Evolutionary conservation across 2,888 invertebrate species (phyloP).

Genomic region (Dryocosmus kuriphilus): DNA sequence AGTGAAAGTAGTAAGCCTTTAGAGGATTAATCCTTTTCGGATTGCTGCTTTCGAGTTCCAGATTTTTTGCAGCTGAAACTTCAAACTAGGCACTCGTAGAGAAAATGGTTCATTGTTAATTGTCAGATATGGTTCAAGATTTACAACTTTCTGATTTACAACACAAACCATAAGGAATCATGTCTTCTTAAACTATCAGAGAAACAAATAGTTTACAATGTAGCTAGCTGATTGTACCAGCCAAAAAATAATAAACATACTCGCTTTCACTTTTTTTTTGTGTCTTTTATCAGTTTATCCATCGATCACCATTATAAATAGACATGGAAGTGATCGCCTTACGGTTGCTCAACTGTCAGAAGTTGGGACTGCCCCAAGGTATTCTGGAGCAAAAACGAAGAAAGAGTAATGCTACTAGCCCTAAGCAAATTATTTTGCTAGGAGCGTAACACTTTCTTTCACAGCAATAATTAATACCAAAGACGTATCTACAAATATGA

Average conservation of each 20-base stretch:
- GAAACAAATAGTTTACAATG: neutral
- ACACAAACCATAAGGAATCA: neutral
- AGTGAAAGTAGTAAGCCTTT: conserved; percentile 6
- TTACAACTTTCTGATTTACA: conserved; percentile 3
- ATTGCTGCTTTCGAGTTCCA: neutral
- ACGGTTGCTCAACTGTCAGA: conserved; percentile 14
- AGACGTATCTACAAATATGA: neutral
- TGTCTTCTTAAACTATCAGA: neutral
- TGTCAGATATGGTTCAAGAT: neutral
- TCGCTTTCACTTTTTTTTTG: conserved; percentile 27
- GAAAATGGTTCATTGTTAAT: conserved; percentile 25
- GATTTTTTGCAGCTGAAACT: neutral
- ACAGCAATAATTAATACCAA: conserved; percentile 24
- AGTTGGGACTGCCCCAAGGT: conserved; percentile 29
- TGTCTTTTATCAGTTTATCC: conserved; percentile 6
- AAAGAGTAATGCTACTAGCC: neutral
- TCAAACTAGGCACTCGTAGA: neutral
- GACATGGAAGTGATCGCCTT: neutral
- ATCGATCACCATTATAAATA: conserved; percentile 36
- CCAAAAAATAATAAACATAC: conserved; percentile 19
- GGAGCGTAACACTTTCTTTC: conserved; percentile 21
- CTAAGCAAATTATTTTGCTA: neutral
- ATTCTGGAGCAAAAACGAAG: neutral
- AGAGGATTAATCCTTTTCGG: conserved; percentile 1
- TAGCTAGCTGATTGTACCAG: neutral